Evolutionary conservation across 1,140 invertebrate species (phyloP).

Genomic region (Probaryconus sp.): DNA sequence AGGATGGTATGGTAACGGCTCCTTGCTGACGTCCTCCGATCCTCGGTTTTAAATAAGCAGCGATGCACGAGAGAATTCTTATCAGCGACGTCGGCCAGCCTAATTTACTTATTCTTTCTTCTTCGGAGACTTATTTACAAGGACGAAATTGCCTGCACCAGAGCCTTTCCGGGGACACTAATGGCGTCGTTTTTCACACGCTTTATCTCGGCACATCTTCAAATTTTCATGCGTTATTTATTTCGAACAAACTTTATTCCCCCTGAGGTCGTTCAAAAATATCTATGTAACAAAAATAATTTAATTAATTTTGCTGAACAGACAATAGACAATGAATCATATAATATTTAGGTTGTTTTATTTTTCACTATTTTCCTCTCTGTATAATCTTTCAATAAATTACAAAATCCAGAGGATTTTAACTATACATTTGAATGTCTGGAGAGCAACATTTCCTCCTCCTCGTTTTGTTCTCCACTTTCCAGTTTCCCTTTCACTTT

Average conservation of each 20-base stretch:
- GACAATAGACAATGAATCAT: too few relatives aligned
- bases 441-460: constrained; percentile 1
- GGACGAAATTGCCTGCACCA: constrained; percentile 70
- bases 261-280: too few relatives aligned
- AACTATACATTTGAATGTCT: constrained; percentile 2
- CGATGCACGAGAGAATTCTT: constrained; percentile 70
- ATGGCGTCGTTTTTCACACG: constrained; percentile 46
- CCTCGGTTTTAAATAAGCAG: constrained; percentile 62
- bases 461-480: constrained; percentile 37
- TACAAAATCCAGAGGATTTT: too few relatives aligned
- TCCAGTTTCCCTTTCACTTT: constrained; percentile 51
- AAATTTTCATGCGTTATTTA: constrained; percentile 55
- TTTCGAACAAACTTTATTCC: background rate
- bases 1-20: constrained; percentile 32
- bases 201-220: constrained; percentile 45
- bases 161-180: constrained; percentile 8
- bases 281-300: too few relatives aligned
- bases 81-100: constrained; percentile 72
- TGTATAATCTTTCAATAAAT: too few relatives aligned
- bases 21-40: constrained; percentile 73
- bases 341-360: too few relatives aligned
- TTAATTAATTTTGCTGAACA: too few relatives aligned
- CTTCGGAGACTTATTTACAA: constrained; percentile 73
- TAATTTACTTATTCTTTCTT: constrained; percentile 77
- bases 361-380: too few relatives aligned